Evolutionary conservation across 1,140 invertebrate genomes (phyloP), one percentile per base, ranked within the genome.

Genomic region (Caenorhabditis inopinata): DNA sequence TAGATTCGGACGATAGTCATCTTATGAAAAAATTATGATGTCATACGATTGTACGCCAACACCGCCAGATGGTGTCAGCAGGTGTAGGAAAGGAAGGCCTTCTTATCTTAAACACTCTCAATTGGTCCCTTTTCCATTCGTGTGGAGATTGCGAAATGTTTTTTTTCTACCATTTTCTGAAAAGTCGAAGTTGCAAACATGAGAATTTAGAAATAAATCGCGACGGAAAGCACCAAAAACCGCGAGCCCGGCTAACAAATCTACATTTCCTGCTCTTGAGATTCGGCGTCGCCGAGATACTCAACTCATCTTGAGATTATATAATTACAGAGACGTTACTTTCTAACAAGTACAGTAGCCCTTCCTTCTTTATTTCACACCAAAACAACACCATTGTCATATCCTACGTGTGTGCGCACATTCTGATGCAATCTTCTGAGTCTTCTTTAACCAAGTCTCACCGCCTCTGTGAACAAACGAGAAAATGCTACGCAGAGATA

Each of bases 351-450:
- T 68, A 68, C 58, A 11, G 58, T 68, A 68, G 11, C 38, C 5
- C 21, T 51, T 21, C 58, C 38, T 42, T 42, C 32, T 42, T 9
- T 1, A 11, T 6, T 68, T 18, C 0, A 68, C 32, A 68, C 58
- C 58, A 42, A 42, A 42, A 42, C 38, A 42, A 21, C 9, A 12
- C 23, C 32, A 68, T 68, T 68, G 16, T 42, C 58, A 42, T 23
- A 38, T 68, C n/a, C 32, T 9, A 9, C 11, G 32, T 21, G 32
- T 11, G 58, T 23, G 48, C 48, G n/a, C 32, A 38, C 32, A 68
- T 38, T 68, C 58, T 68, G 58, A 68, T 68, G 58, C 58, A 68
- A 68, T 68, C 58, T 68, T 68, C 58, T 68, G 58, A 68, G 58
- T 32, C 58, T 58, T 58, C 27, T 58, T 58, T 68, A 68, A 16